Base-by-base conservation (phyloP, 2,888 invertebrate species). In the Netelia melanura region DNA sequence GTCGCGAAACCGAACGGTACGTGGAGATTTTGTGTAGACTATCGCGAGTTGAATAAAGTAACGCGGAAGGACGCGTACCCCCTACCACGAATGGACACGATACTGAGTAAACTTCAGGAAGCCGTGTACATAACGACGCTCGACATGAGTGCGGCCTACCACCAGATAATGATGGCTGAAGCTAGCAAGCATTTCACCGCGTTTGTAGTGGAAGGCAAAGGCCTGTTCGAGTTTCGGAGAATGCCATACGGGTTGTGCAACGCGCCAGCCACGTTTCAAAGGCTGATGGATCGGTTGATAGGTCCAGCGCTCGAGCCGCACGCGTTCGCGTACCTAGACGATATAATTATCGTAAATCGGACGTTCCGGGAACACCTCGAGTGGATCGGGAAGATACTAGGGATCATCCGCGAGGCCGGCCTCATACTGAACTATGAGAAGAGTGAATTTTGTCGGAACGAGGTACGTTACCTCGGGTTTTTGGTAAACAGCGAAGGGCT, bases 301-400 rank as follows among this genome's bases (percentile, higher is more conserved):
- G 11, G 30, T 11, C 62, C 62, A 10, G 62, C 8, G 1, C 14
- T 62, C 11, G 25, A 25, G 54, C 21, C 68, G 0, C 48, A 70
- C 17, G 58, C 62, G 1, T 86, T 86, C 44, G 83, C 68, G 0
- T 87, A 87, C 23, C 38, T 81, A 14, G 86, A 87, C 58, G 87
- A 86, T 17, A 81, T 87, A 0, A 74, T 87, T 10, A 21, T 86
- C 10, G 81, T 81, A 0, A 75, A 61, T 1, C 11, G 14, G n/a
- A 79, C 81, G 2, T 87, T 84, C 43, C 68, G 74, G 3, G 65
- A 83, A 30, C 84, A 87, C 54, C 23, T 84, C 5, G 25, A 43
- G 6, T 48, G 61, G 64, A 10, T 80, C 9, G 87, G 90, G 11
- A 54, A 14, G 2, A 54, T 54, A 14, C 14, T 54, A 3, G 54